These are phyloP conservation scores for Ispidina lecontei DNA, from an alignment of 2,797 vertebrate species.

Conservation along the genomic window DNA sequence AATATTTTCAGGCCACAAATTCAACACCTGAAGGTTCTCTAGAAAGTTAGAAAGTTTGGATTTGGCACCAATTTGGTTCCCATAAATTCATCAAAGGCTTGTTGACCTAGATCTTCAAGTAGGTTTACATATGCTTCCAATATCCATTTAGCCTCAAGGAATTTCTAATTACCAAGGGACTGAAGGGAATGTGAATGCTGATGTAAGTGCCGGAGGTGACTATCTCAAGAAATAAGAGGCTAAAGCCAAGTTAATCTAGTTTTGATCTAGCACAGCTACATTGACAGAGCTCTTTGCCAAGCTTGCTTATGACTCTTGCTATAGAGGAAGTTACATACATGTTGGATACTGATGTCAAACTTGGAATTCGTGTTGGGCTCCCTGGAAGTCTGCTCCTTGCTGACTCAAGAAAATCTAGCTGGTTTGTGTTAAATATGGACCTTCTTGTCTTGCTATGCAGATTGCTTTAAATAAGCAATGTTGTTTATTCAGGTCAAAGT, in stretches of 20 bases:
- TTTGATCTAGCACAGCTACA: constrained; percentile 25
- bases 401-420: background rate
- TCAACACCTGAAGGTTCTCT: background rate
- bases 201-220: constrained; percentile 10
- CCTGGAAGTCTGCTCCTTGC: background rate
- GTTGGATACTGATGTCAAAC: background rate
- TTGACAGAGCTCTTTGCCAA: background rate
- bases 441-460: background rate
- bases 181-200: background rate
- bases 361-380: background rate
- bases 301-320: background rate
- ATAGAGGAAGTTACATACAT: background rate
- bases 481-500: constrained; percentile 27
- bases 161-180: constrained; percentile 26
- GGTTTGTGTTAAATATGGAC: background rate
- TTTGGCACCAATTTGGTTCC: constrained; percentile 14
- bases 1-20: background rate
- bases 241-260: constrained; percentile 37
- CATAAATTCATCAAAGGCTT: constrained; percentile 9
- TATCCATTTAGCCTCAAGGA: constrained; percentile 39
- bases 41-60: background rate
- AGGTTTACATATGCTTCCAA: constrained; percentile 41
- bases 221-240: constrained; percentile 19
- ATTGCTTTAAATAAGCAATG: background rate
- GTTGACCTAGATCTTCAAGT: constrained; percentile 9